phyloP scores from a whole-genome alignment of 1,140 invertebrate species.

The Limonius californicus region DNA sequence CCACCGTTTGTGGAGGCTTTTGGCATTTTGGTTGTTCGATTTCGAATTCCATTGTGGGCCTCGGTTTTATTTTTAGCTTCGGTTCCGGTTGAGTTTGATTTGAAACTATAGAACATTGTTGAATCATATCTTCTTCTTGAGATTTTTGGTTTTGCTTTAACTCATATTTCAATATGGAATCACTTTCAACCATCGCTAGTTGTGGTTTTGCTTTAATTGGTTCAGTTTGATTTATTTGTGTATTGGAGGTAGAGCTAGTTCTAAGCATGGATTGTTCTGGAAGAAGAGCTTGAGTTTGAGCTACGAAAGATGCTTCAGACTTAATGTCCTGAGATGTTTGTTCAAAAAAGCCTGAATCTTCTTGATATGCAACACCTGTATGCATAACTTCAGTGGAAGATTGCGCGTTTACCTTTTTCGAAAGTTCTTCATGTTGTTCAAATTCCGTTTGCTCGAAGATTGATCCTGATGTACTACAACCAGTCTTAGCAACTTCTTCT shows the following conservation, averaged over 20 bases:
- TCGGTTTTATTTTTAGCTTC: neutral
- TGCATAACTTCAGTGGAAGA: too few relatives aligned
- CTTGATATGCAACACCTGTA: too few relatives aligned
- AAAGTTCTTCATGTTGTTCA: too few relatives aligned
- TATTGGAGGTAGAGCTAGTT: neutral
- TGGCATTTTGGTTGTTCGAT: constrained; percentile 30
- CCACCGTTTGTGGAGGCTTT: constrained; percentile 44
- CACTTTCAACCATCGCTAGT: neutral
- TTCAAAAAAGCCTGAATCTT: too few relatives aligned
- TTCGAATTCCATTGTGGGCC: neutral
- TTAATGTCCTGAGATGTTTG: too few relatives aligned
- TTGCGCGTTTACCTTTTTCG: too few relatives aligned
- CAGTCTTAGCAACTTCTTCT: too few relatives aligned
- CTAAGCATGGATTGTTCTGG: neutral
- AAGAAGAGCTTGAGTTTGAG: too few relatives aligned
- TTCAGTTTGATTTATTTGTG: neutral
- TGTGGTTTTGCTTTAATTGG: neutral
- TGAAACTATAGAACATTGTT: neutral
- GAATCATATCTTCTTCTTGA: neutral
- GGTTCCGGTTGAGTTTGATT: neutral
- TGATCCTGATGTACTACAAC: too few relatives aligned
- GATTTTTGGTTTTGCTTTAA: neutral
- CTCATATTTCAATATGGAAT: too few relatives aligned
- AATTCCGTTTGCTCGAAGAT: too few relatives aligned
- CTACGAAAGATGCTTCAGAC: too few relatives aligned